Conservation (phyloP, 1,140 invertebrate species). For the Ctenoplectra terminalis region DNA sequence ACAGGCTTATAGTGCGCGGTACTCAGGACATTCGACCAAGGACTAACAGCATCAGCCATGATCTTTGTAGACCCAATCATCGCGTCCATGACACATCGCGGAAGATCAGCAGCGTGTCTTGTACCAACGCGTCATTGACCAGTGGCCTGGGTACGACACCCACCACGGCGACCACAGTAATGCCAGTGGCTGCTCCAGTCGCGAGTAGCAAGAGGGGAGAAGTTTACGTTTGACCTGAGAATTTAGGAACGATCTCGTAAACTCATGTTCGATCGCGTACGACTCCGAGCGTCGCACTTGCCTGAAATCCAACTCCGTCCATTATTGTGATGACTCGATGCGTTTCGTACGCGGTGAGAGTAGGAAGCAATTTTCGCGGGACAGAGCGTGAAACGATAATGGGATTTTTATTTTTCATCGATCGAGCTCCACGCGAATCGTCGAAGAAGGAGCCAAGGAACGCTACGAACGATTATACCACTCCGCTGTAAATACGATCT, state of each 20-base stretch:
- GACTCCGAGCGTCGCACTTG: background rate
- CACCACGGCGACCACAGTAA: slow-evolving; percentile 21
- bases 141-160: slow-evolving; percentile 15
- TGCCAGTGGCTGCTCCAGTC: slow-evolving; percentile 30
- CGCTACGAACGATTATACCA: background rate
- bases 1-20: slow-evolving; percentile 47
- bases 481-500: slow-evolving; percentile 37
- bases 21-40: slow-evolving; percentile 49
- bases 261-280: background rate
- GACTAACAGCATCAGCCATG: slow-evolving; percentile 64
- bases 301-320: slow-evolving; percentile 43
- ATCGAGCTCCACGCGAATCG: background rate
- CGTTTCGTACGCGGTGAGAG: slow-evolving; percentile 10
- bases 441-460: background rate
- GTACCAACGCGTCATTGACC: slow-evolving; percentile 59
- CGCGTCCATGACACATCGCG: slow-evolving; percentile 66
- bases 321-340: slow-evolving; percentile 29
- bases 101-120: slow-evolving; percentile 73
- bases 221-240: slow-evolving; percentile 80
- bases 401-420: background rate
- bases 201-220: slow-evolving; percentile 80
- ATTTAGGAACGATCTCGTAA: background rate
- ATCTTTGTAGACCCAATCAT: slow-evolving; percentile 38
- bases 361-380: background rate
- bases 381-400: background rate